These are phyloP conservation scores for Polydesmus complanatus DNA, from an alignment of 2,888 invertebrate genomes.

Conservation along the genomic window DNA sequence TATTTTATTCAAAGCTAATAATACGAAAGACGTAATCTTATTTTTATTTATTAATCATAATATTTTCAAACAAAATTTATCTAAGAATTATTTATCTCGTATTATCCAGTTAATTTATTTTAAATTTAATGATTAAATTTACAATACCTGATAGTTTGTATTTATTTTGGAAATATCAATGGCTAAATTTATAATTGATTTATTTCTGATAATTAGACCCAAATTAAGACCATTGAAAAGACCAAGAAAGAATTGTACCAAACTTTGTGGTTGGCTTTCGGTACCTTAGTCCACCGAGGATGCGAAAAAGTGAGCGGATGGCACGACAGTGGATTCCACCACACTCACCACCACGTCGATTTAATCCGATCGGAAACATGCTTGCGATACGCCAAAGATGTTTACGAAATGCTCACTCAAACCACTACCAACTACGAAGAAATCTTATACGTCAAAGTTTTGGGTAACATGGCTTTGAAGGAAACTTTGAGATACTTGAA, in stretches of 20 bases:
- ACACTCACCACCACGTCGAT: background rate
- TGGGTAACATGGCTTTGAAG: conserved; percentile 26
- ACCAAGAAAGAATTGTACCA: conserved; percentile 1
- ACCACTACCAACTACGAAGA: conserved; percentile 10
- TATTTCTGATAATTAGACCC: background rate
- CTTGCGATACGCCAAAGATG: conserved; percentile 7
- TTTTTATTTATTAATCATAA: too few species aligned
- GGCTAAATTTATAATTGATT: background rate
- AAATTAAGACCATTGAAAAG: conserved; percentile 9
- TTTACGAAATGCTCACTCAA: background rate
- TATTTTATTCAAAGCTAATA: background rate
- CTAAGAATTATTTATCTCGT: too few species aligned
- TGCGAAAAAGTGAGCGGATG: conserved; percentile 10
- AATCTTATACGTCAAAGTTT: conserved; percentile 25
- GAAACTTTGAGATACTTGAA: conserved; percentile 23
- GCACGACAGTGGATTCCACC: background rate
- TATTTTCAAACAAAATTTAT: too few species aligned
- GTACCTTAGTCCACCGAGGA: conserved; percentile 16
- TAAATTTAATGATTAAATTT: too few species aligned
- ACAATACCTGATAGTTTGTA: too few species aligned
- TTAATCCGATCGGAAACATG: conserved; percentile 5
- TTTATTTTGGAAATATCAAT: too few species aligned
- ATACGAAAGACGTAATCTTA: too few species aligned
- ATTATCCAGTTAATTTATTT: too few species aligned
- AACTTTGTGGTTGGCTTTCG: conserved; percentile 14